phyloP scores from a whole-genome alignment of 2,113 vertebrate genomes.

The Myxocyprinus asiaticus region DNA sequence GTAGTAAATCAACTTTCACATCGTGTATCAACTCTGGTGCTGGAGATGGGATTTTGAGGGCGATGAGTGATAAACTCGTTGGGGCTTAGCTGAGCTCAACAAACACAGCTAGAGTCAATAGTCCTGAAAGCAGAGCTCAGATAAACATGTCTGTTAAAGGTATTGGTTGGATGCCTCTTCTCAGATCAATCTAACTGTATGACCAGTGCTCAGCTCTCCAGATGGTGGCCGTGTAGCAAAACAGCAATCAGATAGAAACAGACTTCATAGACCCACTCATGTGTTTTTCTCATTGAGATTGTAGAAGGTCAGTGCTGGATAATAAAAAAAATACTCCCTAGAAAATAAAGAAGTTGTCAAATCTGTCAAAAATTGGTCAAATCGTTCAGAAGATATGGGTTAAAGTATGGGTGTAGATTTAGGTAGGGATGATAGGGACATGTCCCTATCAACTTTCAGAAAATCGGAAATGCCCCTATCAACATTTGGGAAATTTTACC shows the following conservation, averaged over 20 bases:
- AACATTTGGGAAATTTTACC: too few relatives aligned
- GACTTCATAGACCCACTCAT: constrained; percentile 71
- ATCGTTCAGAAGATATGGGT: too few relatives aligned
- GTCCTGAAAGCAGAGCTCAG: constrained; percentile 57
- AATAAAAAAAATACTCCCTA: too few relatives aligned
- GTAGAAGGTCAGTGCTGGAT: constrained; percentile 15
- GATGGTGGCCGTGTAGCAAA: constrained; percentile 67
- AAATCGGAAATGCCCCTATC: too few relatives aligned
- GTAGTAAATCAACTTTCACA: constrained; percentile 62
- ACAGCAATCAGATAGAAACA: constrained; percentile 74
- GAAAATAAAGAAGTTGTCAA: too few relatives aligned
- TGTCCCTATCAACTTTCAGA: too few relatives aligned
- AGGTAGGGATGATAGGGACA: too few relatives aligned
- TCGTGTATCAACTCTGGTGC: constrained; percentile 52
- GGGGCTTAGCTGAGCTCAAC: constrained; percentile 45
- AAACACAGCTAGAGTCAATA: constrained; percentile 64
- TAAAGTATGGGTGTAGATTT: too few relatives aligned
- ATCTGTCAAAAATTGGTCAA: too few relatives aligned
- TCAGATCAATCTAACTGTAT: constrained; percentile 28
- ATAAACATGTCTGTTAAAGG: constrained; percentile 46
- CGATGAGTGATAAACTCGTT: constrained; percentile 61
- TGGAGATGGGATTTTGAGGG: constrained; percentile 55
- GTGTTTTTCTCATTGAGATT: constrained; percentile 63
- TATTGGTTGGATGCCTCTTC: constrained; percentile 48
- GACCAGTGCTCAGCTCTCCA: constrained; percentile 20